Evolutionary conservation across 2,888 invertebrate species (phyloP), one percentile per base, ranked within the genome.

Genomic region (Epinotia ramella): DNA sequence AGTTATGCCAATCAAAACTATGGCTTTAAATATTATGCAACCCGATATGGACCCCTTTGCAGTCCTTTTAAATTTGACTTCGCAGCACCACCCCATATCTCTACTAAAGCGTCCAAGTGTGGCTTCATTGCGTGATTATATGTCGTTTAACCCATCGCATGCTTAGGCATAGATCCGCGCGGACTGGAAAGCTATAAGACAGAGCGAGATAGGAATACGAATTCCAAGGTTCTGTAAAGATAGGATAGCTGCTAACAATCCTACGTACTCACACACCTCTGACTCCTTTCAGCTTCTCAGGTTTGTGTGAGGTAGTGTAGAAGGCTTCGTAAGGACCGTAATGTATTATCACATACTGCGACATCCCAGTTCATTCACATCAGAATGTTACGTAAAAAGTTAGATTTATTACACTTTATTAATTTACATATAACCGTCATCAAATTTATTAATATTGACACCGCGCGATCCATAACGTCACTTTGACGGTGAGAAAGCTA

Each of bases 241-340:
- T 28, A 28, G 4, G 28, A 5, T 33, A 33, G 6, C 44, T 2
- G 16, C 16, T 49, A 16, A 4, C 16, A n/a, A n/a, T 53, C 13
- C 53, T 53, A n/a, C 53, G 24, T 49, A 24, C 12, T 40, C 57
- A 66, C 71, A 78, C 82, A 90, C 92, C 88, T 85, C 81, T 82
- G 6, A 92, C 77, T 3, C 92, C 92, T 65, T 76, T 79, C 13
- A 93, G 76, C 78, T 88, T 91, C 70, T 90, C 89, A 1, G 91
- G 90, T 76, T 88, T 92, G 73, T 90, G 88, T 3, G 80, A 78
- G 0, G 84, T 60, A 0, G 88, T 86, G 73, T 84, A 78, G 73
- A 87, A 90, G 0, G 90, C 84, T 40, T 87, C 81, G 69, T 87
- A 87, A 0, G 91, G 92, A 2, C 92, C 92, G 65, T 91, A 88